Evolutionary conservation across 2,888 invertebrate genomes (phyloP).

Genomic region (Hypercompe scribonia): DNA sequence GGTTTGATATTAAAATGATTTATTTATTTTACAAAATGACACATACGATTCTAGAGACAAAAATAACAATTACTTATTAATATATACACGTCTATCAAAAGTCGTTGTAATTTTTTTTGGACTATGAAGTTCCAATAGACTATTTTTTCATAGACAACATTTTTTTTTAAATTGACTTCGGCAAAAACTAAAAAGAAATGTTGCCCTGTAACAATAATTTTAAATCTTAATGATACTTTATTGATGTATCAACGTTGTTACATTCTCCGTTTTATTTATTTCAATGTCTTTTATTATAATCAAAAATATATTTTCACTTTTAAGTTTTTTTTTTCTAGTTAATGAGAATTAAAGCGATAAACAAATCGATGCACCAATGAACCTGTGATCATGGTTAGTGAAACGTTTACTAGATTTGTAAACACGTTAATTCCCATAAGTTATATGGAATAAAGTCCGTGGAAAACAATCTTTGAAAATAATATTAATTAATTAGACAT

Average conservation of each 20-base stretch:
- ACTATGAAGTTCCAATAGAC: constrained; percentile 49
- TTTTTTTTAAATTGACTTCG: neutral
- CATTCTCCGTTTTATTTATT: neutral
- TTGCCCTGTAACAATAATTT: constrained; percentile 28
- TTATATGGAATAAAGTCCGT: too few relatives aligned
- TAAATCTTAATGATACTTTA: constrained; percentile 29
- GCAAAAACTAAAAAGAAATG: neutral
- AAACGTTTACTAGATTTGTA: too few relatives aligned
- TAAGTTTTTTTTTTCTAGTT: too few relatives aligned
- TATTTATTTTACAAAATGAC: constrained; percentile 51
- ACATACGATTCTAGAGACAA: constrained; percentile 49
- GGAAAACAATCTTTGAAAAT: too few relatives aligned
- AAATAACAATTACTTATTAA: constrained; percentile 48
- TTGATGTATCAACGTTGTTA: constrained; percentile 30
- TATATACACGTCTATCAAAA: constrained; percentile 51
- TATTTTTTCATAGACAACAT: neutral
- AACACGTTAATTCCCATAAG: too few relatives aligned
- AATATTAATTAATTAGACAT: neutral
- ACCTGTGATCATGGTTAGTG: too few relatives aligned
- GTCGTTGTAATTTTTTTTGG: constrained; percentile 66
- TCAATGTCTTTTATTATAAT: too few relatives aligned
- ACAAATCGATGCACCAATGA: too few relatives aligned
- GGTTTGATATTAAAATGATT: constrained; percentile 33
- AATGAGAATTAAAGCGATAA: too few relatives aligned
- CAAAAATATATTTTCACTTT: too few relatives aligned